Percentiles rank a stretch among this genome's conserved stretches.
phyloP scores from a whole-genome alignment of 2,113 vertebrate species.

The Actinemys pallida region DNA sequence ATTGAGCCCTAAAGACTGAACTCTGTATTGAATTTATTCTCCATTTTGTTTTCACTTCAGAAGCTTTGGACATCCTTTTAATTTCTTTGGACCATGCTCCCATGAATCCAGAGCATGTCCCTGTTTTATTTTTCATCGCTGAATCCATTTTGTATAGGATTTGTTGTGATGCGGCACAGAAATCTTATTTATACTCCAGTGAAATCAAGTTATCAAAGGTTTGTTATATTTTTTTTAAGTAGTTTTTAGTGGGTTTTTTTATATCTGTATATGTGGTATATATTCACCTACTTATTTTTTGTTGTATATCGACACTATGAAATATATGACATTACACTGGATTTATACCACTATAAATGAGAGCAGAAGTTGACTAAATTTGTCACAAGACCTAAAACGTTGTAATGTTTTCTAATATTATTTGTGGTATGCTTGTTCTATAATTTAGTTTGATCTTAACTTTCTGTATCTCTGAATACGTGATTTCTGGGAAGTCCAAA shows the following conservation, averaged over 20 bases:
- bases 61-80: slow-evolving; percentile 72
- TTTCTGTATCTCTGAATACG: neutral
- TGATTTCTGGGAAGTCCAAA: neutral
- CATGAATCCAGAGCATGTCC: slow-evolving; percentile 61
- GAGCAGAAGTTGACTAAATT: neutral
- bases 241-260: neutral
- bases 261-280: neutral
- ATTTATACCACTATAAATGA: neutral
- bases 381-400: neutral
- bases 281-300: fast-evolving
- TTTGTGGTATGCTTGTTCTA: neutral
- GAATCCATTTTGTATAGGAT: slow-evolving; percentile 76
- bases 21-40: neutral
- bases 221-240: slow-evolving; percentile 7
- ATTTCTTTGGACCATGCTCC: slow-evolving; percentile 70
- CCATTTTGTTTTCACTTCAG: slow-evolving; percentile 42
- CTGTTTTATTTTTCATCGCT: slow-evolving; percentile 72
- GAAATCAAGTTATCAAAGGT: slow-evolving; percentile 77
- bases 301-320: neutral
- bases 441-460: neutral
- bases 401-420: neutral
- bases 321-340: neutral
- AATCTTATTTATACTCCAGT: slow-evolving; percentile 50
- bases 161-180: slow-evolving; percentile 49
- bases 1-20: neutral